Conservation (phyloP, 2,888 invertebrate species). For the Lobophora halterata region DNA sequence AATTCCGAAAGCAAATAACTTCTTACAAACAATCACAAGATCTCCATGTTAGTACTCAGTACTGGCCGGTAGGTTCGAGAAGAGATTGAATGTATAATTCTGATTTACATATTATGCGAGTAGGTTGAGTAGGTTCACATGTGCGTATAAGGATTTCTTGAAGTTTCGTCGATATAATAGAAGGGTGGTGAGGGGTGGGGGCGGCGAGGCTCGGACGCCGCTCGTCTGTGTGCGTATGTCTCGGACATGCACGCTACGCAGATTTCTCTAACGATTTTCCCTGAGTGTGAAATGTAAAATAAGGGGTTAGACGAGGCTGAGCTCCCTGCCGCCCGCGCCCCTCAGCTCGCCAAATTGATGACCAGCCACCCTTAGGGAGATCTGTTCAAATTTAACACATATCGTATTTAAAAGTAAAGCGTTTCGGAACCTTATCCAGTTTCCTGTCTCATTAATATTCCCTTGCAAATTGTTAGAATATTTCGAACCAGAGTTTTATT, state of each 20-base stretch:
- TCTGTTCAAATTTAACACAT: constrained; percentile 77
- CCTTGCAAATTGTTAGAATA: constrained; percentile 56
- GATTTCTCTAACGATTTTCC: constrained; percentile 82
- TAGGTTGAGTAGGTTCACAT: constrained; percentile 61
- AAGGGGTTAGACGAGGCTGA: constrained; percentile 77
- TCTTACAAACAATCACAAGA: neutral
- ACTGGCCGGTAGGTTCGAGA: constrained; percentile 37
- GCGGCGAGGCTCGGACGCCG: constrained; percentile 55
- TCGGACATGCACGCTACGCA: constrained; percentile 79
- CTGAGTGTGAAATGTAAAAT: constrained; percentile 81
- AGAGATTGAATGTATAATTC: constrained; percentile 57
- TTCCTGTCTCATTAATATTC: constrained; percentile 68
- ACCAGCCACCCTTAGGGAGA: constrained; percentile 73
- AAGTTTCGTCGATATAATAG: constrained; percentile 74
- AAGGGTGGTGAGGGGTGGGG: constrained; percentile 44
- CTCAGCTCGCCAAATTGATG: constrained; percentile 72
- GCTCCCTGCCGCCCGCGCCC: constrained; percentile 48
- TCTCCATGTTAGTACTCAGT: constrained; percentile 7
- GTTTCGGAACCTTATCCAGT: constrained; percentile 63
- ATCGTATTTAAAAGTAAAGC: constrained; percentile 76
- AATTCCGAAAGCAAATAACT: too few species aligned
- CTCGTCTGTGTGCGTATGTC: constrained; percentile 65
- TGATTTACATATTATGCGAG: constrained; percentile 65
- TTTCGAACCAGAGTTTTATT: constrained; percentile 37
- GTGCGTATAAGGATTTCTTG: constrained; percentile 75